These are phyloP conservation scores for Toxotes chatareus DNA, from an alignment of 2,113 vertebrate genomes.

Conservation along the genomic window DNA sequence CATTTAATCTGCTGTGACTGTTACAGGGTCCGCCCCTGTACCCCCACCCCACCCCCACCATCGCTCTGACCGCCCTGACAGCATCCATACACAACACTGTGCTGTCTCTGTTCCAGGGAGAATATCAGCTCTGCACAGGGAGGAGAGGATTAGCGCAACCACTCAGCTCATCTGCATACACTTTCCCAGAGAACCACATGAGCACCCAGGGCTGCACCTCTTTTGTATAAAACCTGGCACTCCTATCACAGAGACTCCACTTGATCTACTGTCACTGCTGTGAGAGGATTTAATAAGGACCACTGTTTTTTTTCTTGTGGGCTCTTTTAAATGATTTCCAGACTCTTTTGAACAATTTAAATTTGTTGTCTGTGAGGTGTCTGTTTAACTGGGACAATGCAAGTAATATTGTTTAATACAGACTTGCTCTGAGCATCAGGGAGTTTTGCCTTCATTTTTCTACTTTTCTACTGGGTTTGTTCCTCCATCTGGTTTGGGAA, in stretches of 20 bases:
- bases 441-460: conserved; percentile 45
- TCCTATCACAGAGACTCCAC: conserved; percentile 52
- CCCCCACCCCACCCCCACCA: conserved; percentile 68
- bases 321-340: conserved; percentile 9
- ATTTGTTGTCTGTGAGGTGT: conserved; percentile 40
- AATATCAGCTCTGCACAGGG: conserved; percentile 85
- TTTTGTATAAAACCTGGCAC: conserved; percentile 71
- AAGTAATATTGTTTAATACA: conserved; percentile 50
- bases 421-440: conserved; percentile 64
- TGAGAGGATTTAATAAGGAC: conserved; percentile 63
- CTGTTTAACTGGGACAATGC: conserved; percentile 64
- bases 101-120: conserved; percentile 87
- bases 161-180: conserved; percentile 85
- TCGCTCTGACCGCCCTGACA: conserved; percentile 79
- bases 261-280: conserved; percentile 59
- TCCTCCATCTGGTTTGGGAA: conserved; percentile 35
- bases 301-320: conserved; percentile 15
- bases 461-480: conserved; percentile 26
- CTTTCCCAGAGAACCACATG: conserved; percentile 76
- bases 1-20: conserved; percentile 84
- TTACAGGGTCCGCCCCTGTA: conserved; percentile 78
- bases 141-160: conserved; percentile 85
- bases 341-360: conserved; percentile 13
- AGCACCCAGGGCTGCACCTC: conserved; percentile 68
- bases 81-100: conserved; percentile 84